Percentiles rank a stretch among this genome's conserved stretches.
Evolutionary conservation across 2,113 vertebrate species (phyloP).

Genomic region (Vulpes ferrilata): DNA sequence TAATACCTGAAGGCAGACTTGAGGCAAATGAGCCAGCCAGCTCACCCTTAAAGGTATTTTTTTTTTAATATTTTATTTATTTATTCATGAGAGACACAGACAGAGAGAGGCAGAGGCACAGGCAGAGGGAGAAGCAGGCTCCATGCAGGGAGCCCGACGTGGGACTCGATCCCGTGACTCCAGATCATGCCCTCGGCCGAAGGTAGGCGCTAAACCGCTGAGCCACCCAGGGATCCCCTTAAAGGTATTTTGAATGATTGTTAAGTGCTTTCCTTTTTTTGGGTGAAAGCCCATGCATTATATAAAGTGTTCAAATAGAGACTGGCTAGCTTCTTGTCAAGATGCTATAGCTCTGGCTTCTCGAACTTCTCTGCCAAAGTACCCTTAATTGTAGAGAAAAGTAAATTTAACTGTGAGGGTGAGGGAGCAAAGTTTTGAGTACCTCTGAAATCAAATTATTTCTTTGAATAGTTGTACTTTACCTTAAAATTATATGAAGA

Average conservation of each 20-base stretch:
- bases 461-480: constrained; percentile 42
- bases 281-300: background rate
- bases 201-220: no score
- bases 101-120: no score
- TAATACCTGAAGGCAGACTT: background rate
- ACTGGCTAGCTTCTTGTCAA: background rate
- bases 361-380: background rate
- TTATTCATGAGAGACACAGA: no score
- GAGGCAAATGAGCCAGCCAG: background rate
- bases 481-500: background rate
- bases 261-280: background rate
- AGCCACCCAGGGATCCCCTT: no score
- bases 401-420: background rate
- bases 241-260: background rate
- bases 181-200: no score
- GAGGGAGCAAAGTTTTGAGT: background rate
- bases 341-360: background rate
- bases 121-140: no score
- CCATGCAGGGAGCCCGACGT: no score
- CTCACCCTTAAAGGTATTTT: background rate
- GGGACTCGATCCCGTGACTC: no score
- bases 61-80: no score
- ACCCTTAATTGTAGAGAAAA: background rate
- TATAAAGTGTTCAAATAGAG: background rate
- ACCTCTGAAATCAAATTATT: background rate